Conservation (phyloP, 2,797 vertebrate species). For the Hephaestus fuliginosus region DNA sequence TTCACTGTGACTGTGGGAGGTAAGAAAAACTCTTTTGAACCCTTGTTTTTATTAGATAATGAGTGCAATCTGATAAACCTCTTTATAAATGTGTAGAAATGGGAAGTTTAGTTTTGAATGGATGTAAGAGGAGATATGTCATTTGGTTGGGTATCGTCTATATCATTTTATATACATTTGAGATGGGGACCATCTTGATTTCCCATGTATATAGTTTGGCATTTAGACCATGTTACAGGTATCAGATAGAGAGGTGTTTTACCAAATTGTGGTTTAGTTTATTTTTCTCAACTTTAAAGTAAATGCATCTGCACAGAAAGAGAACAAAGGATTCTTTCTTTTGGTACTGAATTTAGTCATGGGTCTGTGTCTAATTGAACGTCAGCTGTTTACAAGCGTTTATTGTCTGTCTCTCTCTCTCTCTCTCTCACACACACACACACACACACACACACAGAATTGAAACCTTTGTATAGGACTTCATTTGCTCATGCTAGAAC, state of each 20-base stretch:
- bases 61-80: background rate
- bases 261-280: accelerated
- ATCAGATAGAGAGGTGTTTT: background rate
- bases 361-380: slow-evolving; percentile 42
- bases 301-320: background rate
- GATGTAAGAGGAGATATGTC: background rate
- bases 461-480: slow-evolving; percentile 9
- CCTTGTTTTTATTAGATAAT: background rate
- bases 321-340: slow-evolving; percentile 53
- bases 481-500: slow-evolving; percentile 29
- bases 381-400: slow-evolving; percentile 48
- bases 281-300: background rate
- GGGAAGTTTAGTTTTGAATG: background rate
- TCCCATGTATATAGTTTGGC: background rate
- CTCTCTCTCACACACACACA: slow-evolving; percentile 1
- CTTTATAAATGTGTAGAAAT: background rate
- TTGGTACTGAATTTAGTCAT: slow-evolving; percentile 33
- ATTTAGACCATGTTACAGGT: background rate
- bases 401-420: slow-evolving; percentile 10
- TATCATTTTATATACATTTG: background rate
- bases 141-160: background rate
- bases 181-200: background rate
- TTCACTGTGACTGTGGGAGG: slow-evolving; percentile 63
- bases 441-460: slow-evolving; percentile 1
- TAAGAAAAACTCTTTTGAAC: slow-evolving; percentile 59